Conservation (phyloP, 1,140 invertebrate genomes). For the Trachelipus rathkii region DNA sequence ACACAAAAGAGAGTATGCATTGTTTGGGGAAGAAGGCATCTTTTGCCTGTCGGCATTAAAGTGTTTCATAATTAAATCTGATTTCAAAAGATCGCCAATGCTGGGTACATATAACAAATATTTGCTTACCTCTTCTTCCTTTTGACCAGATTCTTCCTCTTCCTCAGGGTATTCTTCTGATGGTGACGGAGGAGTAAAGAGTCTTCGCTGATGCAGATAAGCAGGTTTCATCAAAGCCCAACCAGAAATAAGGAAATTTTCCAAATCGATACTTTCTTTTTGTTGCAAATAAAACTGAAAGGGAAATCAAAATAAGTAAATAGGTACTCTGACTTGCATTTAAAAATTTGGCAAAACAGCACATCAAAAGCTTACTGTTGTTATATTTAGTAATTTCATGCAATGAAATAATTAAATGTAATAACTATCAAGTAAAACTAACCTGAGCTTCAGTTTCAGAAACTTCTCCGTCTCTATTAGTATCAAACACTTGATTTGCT, state of each 20-base stretch:
- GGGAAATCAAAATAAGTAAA: constrained; percentile 28
- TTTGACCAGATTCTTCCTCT: not conserved
- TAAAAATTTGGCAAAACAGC: not conserved
- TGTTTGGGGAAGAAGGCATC: too few species aligned
- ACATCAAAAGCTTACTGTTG: not conserved
- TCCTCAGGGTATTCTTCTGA: constrained; percentile 42
- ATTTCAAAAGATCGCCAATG: too few species aligned
- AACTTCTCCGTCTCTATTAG: constrained; percentile 78
- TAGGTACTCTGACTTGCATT: not conserved
- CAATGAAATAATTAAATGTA: too few species aligned
- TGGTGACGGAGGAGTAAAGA: constrained; percentile 45
- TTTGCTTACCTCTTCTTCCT: not conserved
- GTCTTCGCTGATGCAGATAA: constrained; percentile 59
- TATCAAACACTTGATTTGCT: constrained; percentile 73
- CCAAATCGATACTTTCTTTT: constrained; percentile 63
- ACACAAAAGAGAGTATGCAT: too few species aligned
- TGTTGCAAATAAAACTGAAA: constrained; percentile 66
- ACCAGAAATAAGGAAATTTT: constrained; percentile 64
- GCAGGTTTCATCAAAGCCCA: constrained; percentile 76
- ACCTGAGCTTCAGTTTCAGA: constrained; percentile 76
- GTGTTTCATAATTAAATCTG: too few species aligned
- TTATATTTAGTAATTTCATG: not conserved
- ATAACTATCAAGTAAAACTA: too few species aligned
- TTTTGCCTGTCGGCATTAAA: too few species aligned
- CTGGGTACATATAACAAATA: not conserved